Evolutionary conservation across 2,113 vertebrate genomes (phyloP), one percentile per base, ranked within the genome.

Genomic region (Ranitomeya variabilis): DNA sequence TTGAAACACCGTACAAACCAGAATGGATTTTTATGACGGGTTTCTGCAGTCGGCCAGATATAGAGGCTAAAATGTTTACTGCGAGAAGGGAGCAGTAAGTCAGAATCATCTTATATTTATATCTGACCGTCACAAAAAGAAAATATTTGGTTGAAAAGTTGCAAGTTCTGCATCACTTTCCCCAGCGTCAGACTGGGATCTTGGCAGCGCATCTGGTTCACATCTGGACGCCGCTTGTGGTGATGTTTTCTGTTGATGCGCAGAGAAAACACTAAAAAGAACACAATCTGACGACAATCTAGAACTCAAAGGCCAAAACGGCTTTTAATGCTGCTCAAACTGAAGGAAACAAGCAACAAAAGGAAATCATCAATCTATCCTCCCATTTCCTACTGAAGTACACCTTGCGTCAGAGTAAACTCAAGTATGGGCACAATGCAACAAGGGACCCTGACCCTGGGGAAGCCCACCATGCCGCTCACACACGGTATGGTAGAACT

Each of bases 151-250:
- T 77, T 51, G 67, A 88, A 59, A 57, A 88, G 60, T 66, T 89
- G 69, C 80, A 23, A 78, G 87, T 89, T 45, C 69, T 60, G 37
- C 80, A 77, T 89, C 57, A 67, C 71, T 84, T 89, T 84, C 80
- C 66, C 31, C 12, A 21, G 83, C 80, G 71, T 84, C 87, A 84
- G 57, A 57, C 71, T 18, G 45, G 15, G 52, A 26, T 77, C 87
- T 78, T 89, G 87, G 87, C 80, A 89, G 80, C 71, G n/a, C 59
- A 67, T 84, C 16, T 66, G 87, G 59, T 11, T 57, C 71, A 89
- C 87, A 89, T 89, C 87, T 89, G 87, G 87, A 89, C 15, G 71
- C 69, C 1, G 87, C 83, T 89, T 84, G 80, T 67, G 80, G 87
- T 78, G 69, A 88, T 88, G 21, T 62, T 88, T 88, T 88, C 55